These are phyloP conservation scores for Elysia chlorotica DNA, from an alignment of 1,140 invertebrate genomes.

Conservation along the genomic window DNA sequence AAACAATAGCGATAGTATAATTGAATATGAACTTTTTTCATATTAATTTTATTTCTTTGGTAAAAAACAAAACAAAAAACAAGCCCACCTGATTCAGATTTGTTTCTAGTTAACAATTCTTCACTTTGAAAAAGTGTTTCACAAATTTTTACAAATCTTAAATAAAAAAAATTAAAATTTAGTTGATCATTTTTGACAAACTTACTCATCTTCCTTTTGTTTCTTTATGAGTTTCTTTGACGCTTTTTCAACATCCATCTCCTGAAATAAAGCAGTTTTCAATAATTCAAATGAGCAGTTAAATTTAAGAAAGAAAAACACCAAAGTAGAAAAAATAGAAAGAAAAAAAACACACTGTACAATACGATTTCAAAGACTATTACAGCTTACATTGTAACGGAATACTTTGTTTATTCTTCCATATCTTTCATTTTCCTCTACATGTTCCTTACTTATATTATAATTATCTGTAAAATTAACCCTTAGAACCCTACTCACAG, in stretches of 20 bases:
- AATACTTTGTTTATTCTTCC: too few species aligned
- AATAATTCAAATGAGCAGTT: neutral
- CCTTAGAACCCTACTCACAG: too few species aligned
- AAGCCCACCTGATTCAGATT: neutral
- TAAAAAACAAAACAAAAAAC: neutral
- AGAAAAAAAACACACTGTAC: neutral
- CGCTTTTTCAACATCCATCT: slow-evolving; percentile 85
- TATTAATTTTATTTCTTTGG: too few species aligned
- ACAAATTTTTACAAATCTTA: too few species aligned
- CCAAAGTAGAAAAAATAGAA: neutral
- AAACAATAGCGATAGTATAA: too few species aligned
- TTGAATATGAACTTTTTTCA: too few species aligned
- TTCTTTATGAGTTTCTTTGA: slow-evolving; percentile 81
- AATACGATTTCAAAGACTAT: neutral
- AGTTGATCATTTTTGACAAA: too few species aligned
- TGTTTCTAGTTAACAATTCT: neutral
- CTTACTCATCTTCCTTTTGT: slow-evolving; percentile 70
- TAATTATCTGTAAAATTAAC: too few species aligned
- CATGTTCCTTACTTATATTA: too few species aligned
- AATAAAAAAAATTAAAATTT: too few species aligned
- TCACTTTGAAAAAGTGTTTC: neutral
- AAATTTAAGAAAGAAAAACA: neutral
- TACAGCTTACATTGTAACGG: neutral
- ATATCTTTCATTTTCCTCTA: too few species aligned
- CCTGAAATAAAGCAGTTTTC: slow-evolving; percentile 30